phyloP scores from a whole-genome alignment of 2,113 vertebrate genomes.

The Oreochromis tanganicae region DNA sequence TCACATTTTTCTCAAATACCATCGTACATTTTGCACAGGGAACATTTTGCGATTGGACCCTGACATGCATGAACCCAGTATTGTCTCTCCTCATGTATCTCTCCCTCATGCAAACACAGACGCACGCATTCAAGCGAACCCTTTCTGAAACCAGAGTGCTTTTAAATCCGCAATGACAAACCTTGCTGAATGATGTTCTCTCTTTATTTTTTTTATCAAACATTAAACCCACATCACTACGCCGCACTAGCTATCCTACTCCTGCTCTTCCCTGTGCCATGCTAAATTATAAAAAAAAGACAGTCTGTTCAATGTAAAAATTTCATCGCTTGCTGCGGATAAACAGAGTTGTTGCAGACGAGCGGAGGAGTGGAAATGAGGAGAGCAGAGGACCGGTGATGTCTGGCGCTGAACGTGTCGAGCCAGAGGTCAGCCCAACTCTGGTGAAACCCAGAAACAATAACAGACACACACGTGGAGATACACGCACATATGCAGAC shows the following conservation, averaged over 20 bases:
- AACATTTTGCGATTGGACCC: constrained; percentile 25
- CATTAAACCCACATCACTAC: constrained; percentile 19
- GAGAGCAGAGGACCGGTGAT: constrained; percentile 42
- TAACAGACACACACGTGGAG: constrained; percentile 19
- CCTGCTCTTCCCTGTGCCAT: neutral
- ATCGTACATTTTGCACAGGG: constrained; percentile 25
- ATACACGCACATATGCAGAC: neutral
- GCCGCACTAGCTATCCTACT: neutral
- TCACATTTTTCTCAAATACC: constrained; percentile 46
- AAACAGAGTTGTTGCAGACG: constrained; percentile 50
- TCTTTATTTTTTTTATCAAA: constrained; percentile 12
- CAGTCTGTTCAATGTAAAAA: constrained; percentile 50
- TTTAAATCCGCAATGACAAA: neutral
- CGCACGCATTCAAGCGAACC: neutral
- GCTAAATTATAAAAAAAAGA: constrained; percentile 41
- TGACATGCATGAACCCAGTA: constrained; percentile 25
- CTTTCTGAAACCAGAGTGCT: neutral
- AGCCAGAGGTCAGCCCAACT: constrained; percentile 58
- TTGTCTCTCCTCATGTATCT: neutral
- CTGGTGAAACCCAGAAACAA: constrained; percentile 49
- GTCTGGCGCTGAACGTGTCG: constrained; percentile 59
- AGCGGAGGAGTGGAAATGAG: constrained; percentile 64
- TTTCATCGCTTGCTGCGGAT: constrained; percentile 43
- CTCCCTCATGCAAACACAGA: neutral
- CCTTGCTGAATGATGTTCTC: neutral